A percentile compares a stretch with the other conserved stretches of the same genome.
Conservation (phyloP, 2,888 invertebrate species). For the Dryadula phaetusa region DNA sequence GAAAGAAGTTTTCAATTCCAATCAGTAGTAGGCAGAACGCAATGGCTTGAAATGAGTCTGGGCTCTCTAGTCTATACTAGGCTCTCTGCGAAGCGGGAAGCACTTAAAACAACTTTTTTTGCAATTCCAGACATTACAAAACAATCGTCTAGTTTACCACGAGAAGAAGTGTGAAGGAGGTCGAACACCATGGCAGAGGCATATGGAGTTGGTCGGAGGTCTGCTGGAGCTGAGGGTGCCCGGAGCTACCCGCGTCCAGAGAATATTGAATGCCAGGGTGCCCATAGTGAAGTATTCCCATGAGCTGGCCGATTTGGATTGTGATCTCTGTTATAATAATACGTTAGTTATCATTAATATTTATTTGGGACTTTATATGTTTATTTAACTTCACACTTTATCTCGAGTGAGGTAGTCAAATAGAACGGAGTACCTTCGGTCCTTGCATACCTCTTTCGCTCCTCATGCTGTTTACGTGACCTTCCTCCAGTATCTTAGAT, state of each 20-base stretch:
- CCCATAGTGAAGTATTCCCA: conserved; percentile 95
- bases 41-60: too few relatives aligned
- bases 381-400: too few relatives aligned
- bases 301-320: conserved; percentile 89
- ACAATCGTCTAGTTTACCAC: conserved; percentile 68
- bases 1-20: too few relatives aligned
- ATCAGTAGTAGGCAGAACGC: too few relatives aligned
- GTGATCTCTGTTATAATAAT: conserved; percentile 93
- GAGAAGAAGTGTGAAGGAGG: conserved; percentile 71
- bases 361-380: neutral
- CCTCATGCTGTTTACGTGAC: too few relatives aligned
- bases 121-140: conserved; percentile 51
- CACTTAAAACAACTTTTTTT: too few relatives aligned
- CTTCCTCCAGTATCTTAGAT: too few relatives aligned
- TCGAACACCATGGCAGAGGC: conserved; percentile 86
- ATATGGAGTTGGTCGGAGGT: conserved; percentile 90
- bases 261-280: conserved; percentile 93
- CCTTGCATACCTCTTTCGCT: too few relatives aligned
- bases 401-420: too few relatives aligned
- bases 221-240: conserved; percentile 89
- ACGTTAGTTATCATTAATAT: conserved; percentile 83
- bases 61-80: too few relatives aligned
- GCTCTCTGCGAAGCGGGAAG: too few relatives aligned
- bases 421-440: too few relatives aligned
- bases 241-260: conserved; percentile 87